Evolutionary conservation across 2,797 vertebrate genomes (phyloP).

Genomic region (Limosa lapponica): DNA sequence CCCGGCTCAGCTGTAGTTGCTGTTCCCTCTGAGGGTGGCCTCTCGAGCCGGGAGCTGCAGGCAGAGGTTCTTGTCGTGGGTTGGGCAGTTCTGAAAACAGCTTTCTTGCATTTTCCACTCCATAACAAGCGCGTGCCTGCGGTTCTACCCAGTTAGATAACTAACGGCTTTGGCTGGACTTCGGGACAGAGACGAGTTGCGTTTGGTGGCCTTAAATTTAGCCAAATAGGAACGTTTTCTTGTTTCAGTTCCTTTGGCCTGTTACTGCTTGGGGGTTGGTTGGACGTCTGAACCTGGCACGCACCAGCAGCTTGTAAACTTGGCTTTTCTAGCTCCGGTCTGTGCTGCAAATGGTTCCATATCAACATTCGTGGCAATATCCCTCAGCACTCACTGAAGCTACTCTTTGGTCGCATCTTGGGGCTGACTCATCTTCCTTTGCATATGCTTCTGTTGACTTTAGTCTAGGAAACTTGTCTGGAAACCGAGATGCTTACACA

Average conservation of each 20-base stretch:
- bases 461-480: neutral
- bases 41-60: neutral
- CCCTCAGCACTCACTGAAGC: neutral
- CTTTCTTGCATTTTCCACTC: neutral
- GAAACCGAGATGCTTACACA: neutral
- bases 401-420: neutral
- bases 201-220: neutral
- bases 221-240: neutral
- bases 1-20: neutral
- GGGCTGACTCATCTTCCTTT: constrained; percentile 27
- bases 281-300: neutral
- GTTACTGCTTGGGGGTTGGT: neutral
- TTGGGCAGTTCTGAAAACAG: neutral
- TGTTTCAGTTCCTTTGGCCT: neutral
- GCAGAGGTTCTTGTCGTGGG: neutral
- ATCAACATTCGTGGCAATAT: accelerated
- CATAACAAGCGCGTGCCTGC: neutral
- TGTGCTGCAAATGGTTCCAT: neutral
- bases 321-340: neutral
- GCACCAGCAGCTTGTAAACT: neutral
- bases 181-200: neutral
- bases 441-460: neutral
- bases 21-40: neutral
- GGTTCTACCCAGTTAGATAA: neutral
- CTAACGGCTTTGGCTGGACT: neutral